Evolutionary conservation across 2,888 invertebrate genomes (phyloP).

Genomic region (Clivina fossor): DNA sequence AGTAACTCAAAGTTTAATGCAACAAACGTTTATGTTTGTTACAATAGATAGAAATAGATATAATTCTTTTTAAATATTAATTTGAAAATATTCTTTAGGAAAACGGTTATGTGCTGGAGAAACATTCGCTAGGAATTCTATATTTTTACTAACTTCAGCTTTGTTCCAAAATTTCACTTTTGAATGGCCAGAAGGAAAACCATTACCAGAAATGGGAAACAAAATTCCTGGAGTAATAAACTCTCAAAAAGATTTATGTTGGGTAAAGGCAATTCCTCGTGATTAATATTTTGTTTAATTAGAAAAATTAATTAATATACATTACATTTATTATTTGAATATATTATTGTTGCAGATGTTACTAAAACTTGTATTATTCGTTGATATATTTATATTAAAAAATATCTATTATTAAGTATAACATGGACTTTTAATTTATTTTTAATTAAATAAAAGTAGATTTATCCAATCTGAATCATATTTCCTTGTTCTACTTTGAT

Average conservation of each 20-base stretch:
- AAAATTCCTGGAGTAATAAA: conserved; percentile 57
- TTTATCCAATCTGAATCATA: too few species aligned
- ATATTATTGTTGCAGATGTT: too few species aligned
- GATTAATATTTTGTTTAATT: conserved; percentile 34
- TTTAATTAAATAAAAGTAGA: too few species aligned
- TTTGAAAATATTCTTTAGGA: conserved; percentile 51
- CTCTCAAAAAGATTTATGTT: conserved; percentile 58
- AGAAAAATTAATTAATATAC: conserved; percentile 1
- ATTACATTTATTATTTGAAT: too few species aligned
- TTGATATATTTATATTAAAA: too few species aligned
- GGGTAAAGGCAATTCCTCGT: conserved; percentile 58
- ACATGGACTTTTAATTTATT: too few species aligned
- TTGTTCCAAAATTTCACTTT: conserved; percentile 66
- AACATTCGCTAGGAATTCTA: conserved; percentile 65
- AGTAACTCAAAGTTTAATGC: too few species aligned
- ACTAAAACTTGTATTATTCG: too few species aligned
- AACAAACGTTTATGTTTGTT: too few species aligned
- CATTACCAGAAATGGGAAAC: conserved; percentile 53
- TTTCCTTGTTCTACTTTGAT: too few species aligned
- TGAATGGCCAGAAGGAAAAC: conserved; percentile 56
- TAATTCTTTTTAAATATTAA: neutral
- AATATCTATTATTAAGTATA: too few species aligned
- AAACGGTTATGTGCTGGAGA: conserved; percentile 69
- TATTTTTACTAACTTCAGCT: conserved; percentile 62
- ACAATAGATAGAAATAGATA: too few species aligned